phyloP scores from a whole-genome alignment of 2,113 vertebrate species.

The Callionymus lyra region DNA sequence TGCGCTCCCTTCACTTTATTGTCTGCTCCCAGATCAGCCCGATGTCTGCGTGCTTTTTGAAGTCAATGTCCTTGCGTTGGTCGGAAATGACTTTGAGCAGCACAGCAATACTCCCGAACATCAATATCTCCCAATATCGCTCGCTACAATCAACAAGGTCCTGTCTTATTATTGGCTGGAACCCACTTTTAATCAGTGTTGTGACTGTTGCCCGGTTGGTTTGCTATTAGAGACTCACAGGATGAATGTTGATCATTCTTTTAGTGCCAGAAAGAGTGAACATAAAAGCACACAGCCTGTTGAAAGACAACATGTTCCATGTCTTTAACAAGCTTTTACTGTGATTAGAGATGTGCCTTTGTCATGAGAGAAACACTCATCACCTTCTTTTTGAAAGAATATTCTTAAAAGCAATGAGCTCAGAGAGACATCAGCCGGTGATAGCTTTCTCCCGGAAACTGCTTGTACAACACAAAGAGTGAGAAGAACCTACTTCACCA shows the following conservation, averaged over 20 bases:
- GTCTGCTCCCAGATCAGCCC: slow-evolving; percentile 32
- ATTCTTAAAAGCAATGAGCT: too few relatives aligned
- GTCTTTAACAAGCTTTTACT: too few relatives aligned
- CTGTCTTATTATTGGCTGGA: slow-evolving; percentile 53
- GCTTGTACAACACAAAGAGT: too few relatives aligned
- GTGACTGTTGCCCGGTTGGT: slow-evolving; percentile 22
- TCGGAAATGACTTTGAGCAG: slow-evolving; percentile 62
- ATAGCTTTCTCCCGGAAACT: too few relatives aligned
- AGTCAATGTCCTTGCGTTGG: slow-evolving; percentile 48
- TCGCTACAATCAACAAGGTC: slow-evolving; percentile 44
- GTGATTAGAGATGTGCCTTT: too few relatives aligned
- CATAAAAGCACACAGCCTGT: too few relatives aligned
- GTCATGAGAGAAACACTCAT: too few relatives aligned
- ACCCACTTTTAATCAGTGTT: slow-evolving; percentile 21
- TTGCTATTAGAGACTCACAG: slow-evolving; percentile 27
- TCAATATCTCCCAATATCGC: slow-evolving; percentile 59
- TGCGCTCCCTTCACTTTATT: slow-evolving; percentile 16
- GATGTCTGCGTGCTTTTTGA: slow-evolving; percentile 12
- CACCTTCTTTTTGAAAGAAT: too few relatives aligned
- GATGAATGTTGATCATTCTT: slow-evolving; percentile 31
- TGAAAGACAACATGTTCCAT: too few relatives aligned
- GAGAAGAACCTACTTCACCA: too few relatives aligned
- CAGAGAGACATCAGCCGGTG: too few relatives aligned
- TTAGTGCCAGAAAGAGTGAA: slow-evolving; percentile 24
- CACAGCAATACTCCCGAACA: slow-evolving; percentile 44